Percentiles rank a stretch among this genome's conserved stretches.
phyloP scores from a whole-genome alignment of 2,113 vertebrate genomes.

The Nasalis larvatus region DNA sequence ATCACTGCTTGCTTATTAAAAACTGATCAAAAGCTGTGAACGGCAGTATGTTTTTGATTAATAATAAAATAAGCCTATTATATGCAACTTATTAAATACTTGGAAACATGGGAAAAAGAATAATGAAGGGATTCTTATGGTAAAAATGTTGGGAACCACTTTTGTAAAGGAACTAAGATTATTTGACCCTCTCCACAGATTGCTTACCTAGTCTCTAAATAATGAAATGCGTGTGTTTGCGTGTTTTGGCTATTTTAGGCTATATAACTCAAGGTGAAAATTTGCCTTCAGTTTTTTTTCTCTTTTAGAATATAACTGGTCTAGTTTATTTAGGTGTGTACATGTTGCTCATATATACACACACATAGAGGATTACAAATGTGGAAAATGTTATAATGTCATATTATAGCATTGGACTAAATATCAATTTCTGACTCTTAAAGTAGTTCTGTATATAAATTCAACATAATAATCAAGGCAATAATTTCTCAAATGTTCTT shows the following conservation, averaged over 20 bases:
- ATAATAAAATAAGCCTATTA: conserved; percentile 33
- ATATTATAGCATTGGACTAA: conserved; percentile 60
- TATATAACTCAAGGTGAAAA: conserved; percentile 48
- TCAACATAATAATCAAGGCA: conserved; percentile 59
- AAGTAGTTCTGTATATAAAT: conserved; percentile 60
- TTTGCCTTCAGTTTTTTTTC: conserved; percentile 51
- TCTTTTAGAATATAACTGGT: conserved; percentile 45
- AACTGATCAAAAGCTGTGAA: conserved; percentile 49
- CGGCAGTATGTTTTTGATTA: conserved; percentile 33
- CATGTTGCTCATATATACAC: neutral
- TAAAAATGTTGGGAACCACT: conserved; percentile 56
- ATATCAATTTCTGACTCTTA: conserved; percentile 40
- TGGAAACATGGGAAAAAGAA: conserved; percentile 44
- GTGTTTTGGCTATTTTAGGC: neutral
- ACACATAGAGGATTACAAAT: conserved; percentile 45
- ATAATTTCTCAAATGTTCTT: conserved; percentile 60
- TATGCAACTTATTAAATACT: conserved; percentile 57
- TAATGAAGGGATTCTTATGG: conserved; percentile 28
- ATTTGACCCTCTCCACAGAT: conserved; percentile 21
- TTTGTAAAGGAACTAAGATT: conserved; percentile 50
- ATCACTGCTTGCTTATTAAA: neutral
- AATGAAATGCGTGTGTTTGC: neutral
- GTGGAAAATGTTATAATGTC: conserved; percentile 42
- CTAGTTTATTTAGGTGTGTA: conserved; percentile 48
- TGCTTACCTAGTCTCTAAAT: conserved; percentile 53